phyloP scores from a whole-genome alignment of 1,140 invertebrate genomes.

The Drosophila carrolli region DNA sequence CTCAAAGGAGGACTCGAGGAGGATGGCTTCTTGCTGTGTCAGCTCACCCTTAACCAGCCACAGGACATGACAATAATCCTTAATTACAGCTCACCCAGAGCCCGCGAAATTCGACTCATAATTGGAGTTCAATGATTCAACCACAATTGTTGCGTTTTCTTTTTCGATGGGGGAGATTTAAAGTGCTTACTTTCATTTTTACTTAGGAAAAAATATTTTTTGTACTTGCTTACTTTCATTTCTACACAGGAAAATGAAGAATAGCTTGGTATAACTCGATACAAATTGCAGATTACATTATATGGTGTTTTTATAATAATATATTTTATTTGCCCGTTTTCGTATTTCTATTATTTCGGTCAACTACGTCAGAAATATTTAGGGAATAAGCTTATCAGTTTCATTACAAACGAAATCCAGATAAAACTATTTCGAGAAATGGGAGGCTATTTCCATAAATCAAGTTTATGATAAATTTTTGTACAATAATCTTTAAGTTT shows the following conservation, averaged over 20 bases:
- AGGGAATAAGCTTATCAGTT: too few species aligned
- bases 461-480: not conserved
- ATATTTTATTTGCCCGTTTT: too few species aligned
- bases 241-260: too few species aligned
- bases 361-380: too few species aligned
- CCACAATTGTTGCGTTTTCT: not conserved
- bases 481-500: not conserved
- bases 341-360: too few species aligned
- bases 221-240: too few species aligned
- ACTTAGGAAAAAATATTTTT: not conserved
- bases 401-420: not conserved
- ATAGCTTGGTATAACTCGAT: too few species aligned
- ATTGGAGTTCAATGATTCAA: slow-evolving; percentile 37
- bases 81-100: slow-evolving; percentile 40
- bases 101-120: slow-evolving; percentile 20
- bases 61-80: slow-evolving; percentile 59
- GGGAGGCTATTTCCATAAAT: not conserved
- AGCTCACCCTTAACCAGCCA: slow-evolving; percentile 1
- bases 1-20: slow-evolving; percentile 28
- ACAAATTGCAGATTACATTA: too few species aligned
- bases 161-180: not conserved
- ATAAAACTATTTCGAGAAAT: not conserved
- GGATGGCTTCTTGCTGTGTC: slow-evolving; percentile 3
- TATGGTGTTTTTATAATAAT: too few species aligned
- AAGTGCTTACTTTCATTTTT: not conserved